A percentile compares a stretch with the other conserved stretches of the same genome.
These are phyloP conservation scores for Drosophila subpulchrella DNA, from an alignment of 1,140 invertebrate genomes.

Conservation along the genomic window DNA sequence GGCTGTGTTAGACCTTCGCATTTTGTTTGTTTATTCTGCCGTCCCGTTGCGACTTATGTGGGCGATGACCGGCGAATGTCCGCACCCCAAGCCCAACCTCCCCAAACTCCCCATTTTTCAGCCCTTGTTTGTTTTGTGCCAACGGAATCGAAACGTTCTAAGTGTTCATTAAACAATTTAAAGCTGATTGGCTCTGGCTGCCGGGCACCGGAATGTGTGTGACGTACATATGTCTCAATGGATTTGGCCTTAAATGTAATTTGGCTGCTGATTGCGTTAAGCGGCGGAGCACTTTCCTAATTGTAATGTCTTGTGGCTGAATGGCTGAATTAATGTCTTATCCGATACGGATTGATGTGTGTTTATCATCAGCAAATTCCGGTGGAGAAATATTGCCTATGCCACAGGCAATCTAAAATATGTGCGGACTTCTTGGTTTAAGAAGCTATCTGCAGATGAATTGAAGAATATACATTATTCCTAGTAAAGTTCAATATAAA, in stretches of 20 bases:
- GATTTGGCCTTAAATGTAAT: conserved; percentile 26
- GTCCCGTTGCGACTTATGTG: conserved; percentile 55
- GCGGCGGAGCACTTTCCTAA: conserved; percentile 30
- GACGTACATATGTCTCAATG: conserved; percentile 14
- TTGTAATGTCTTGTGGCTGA: conserved; percentile 34
- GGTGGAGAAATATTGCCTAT: background rate
- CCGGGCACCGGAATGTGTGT: background rate
- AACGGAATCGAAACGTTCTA: conserved; percentile 54
- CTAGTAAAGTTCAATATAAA: too few species aligned
- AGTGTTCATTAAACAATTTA: conserved; percentile 79
- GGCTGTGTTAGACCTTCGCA: conserved; percentile 64
- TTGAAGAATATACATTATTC: background rate
- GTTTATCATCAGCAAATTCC: conserved; percentile 3
- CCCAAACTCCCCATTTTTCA: background rate
- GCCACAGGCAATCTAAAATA: conserved; percentile 5
- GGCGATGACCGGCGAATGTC: conserved; percentile 62
- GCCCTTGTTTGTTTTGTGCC: conserved; percentile 15
- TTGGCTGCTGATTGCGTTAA: conserved; percentile 30
- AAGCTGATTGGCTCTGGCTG: conserved; percentile 53
- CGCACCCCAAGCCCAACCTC: conserved; percentile 2
- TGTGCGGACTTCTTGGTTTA: background rate
- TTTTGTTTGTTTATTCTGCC: conserved; percentile 50
- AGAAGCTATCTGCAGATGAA: background rate
- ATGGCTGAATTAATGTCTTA: conserved; percentile 25
- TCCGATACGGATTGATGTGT: conserved; percentile 21